These are phyloP conservation scores for Hydropotes inermis DNA, from an alignment of 2,113 vertebrate genomes.

Conservation along the genomic window DNA sequence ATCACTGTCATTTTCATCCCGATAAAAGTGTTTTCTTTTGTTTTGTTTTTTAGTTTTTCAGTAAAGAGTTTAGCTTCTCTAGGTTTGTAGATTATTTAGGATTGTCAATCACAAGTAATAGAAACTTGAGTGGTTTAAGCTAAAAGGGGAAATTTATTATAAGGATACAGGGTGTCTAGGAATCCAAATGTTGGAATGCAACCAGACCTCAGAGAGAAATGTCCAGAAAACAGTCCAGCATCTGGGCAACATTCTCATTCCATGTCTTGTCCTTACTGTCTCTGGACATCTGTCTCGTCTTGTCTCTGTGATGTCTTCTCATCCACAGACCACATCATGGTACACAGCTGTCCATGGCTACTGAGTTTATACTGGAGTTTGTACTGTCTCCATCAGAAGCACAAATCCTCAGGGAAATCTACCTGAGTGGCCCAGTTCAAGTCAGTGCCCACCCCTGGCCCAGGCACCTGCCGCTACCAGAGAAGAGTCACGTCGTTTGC, in stretches of 20 bases:
- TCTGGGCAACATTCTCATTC: not conserved
- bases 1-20: not conserved
- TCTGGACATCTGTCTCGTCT: not conserved
- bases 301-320: not conserved
- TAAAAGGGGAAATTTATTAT: not conserved
- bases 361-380: not conserved
- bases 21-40: not conserved
- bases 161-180: not conserved
- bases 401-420: not conserved
- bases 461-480: not conserved
- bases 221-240: not conserved
- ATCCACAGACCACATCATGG: not conserved
- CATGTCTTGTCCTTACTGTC: not conserved
- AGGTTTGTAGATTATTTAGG: not conserved
- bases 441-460: not conserved
- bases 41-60: not conserved
- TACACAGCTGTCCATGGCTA: not conserved
- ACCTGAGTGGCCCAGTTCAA: not conserved
- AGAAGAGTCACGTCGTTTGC: not conserved
- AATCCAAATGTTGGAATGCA: not conserved
- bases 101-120: not conserved
- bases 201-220: not conserved
- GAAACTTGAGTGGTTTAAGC: not conserved
- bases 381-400: not conserved
- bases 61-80: constrained; percentile 8